Base-by-base conservation (phyloP, 2,888 invertebrate species). In the Heterodera filipjevi region DNA sequence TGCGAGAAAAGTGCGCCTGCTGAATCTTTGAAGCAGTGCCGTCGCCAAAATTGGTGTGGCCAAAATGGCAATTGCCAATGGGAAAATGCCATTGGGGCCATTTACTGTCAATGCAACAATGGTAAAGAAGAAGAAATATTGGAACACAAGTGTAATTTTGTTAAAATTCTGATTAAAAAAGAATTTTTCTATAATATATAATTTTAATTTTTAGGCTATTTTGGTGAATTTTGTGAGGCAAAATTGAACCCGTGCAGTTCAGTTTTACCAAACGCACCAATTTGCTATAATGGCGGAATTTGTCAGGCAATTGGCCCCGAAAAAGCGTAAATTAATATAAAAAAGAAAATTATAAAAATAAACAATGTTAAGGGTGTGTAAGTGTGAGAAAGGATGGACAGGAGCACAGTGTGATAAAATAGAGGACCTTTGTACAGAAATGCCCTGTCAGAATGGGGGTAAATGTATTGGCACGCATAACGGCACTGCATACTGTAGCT, bases 61-160 rank as follows among this genome's bases (percentile, higher is more conserved):
- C 66, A 22, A 22, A 64, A 77, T 33, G 81, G 78, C 8, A 70
- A 2, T 5, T 81, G 81, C 66, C n/a, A 30, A 3, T 30, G 22
- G 8, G 19, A 73, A 27, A 73, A 35, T n/a, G 14, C 30, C 71
- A 59, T 59, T 27, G 59, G 59, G 2, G 76, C 76, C n/a, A 76
- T 68, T 27, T 76, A 53, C 35, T 81, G 81, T 35, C 66, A 76
- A n/a, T 81, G 81, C 53, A 10, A 33, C 19, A 16, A n/a, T 5
- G 80, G 81, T 80, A 53, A 78, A 44, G 44, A 44, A 12, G 44
- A 12, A 44, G 44, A 44, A 12, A 44, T 44, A 44, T 44, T 10
- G 12, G 12, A 12, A 49, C 16, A 49, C 16, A 49, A 49, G 16
- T 16, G 49, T 19, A 49, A 49, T n/a, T n/a, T n/a, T 19, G 30